phyloP scores from a whole-genome alignment of 1,140 invertebrate species.

The Drosophila orena region DNA sequence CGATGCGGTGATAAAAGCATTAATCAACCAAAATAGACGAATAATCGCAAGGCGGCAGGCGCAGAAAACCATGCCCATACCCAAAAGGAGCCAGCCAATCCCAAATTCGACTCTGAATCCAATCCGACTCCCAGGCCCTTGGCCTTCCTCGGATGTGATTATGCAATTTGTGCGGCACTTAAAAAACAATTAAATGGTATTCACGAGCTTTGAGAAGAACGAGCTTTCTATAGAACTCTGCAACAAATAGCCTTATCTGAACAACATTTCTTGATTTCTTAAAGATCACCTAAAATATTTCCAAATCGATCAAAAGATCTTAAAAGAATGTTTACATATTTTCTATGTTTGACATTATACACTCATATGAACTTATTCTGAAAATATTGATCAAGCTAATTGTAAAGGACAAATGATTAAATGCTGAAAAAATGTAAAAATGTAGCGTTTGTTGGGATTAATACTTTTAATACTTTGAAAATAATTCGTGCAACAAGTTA shows the following conservation, averaged over 20 bases:
- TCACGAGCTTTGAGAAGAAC: slow-evolving; percentile 19
- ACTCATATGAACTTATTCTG: too few species aligned
- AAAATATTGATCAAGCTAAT: too few species aligned
- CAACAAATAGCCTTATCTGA: not conserved
- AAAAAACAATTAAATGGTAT: slow-evolving; percentile 71
- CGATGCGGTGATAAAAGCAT: slow-evolving; percentile 85
- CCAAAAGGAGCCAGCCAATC: slow-evolving; percentile 4
- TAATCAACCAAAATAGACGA: slow-evolving; percentile 82
- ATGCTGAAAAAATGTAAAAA: too few species aligned
- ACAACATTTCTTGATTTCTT: slow-evolving; percentile 10
- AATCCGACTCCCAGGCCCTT: slow-evolving; percentile 1
- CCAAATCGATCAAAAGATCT: too few species aligned
- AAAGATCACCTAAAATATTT: not conserved
- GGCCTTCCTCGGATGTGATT: slow-evolving; percentile 55
- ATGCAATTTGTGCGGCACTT: slow-evolving; percentile 72
- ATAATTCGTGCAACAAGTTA: too few species aligned
- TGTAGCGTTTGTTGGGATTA: too few species aligned
- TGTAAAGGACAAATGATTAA: too few species aligned
- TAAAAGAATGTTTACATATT: too few species aligned
- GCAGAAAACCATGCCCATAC: slow-evolving; percentile 2
- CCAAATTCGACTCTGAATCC: slow-evolving; percentile 1
- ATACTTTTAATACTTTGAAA: too few species aligned
- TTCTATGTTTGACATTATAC: too few species aligned
- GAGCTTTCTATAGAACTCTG: not conserved
- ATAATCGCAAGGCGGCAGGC: slow-evolving; percentile 68